Conservation (phyloP, 2,797 vertebrate species). For the Decapterus maruadsi region DNA sequence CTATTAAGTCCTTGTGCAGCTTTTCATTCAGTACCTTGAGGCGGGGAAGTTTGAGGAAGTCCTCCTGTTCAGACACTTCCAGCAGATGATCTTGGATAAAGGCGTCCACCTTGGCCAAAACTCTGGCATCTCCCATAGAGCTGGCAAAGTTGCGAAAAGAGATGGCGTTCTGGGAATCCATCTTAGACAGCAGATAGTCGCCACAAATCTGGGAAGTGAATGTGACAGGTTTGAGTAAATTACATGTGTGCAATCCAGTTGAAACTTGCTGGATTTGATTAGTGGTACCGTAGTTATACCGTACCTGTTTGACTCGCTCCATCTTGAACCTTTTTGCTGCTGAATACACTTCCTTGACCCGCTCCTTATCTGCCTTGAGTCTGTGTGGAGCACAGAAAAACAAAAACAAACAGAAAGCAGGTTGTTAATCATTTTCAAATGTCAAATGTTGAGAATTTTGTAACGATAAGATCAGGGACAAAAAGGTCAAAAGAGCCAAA, state of each 20-base stretch:
- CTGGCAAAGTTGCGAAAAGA: slow-evolving; percentile 97
- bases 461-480: not conserved
- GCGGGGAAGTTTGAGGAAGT: slow-evolving; percentile 98
- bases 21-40: slow-evolving; percentile 89
- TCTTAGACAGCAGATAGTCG: slow-evolving; percentile 96
- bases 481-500: slow-evolving; percentile 2
- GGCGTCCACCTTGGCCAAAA: slow-evolving; percentile 93
- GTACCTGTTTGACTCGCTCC: slow-evolving; percentile 98
- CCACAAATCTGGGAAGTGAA: slow-evolving; percentile 91
- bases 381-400: slow-evolving; percentile 73
- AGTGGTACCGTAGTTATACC: not conserved
- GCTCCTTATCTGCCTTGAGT: slow-evolving; percentile 96
- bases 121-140: slow-evolving; percentile 92
- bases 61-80: slow-evolving; percentile 96
- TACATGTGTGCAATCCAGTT: too few relatives aligned
- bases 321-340: slow-evolving; percentile 98
- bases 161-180: slow-evolving; percentile 94
- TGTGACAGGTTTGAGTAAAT: not conserved
- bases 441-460: not conserved
- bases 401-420: not conserved
- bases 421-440: slow-evolving; percentile 54
- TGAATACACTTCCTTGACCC: slow-evolving; percentile 98
- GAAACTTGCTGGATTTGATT: too few relatives aligned
- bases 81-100: slow-evolving; percentile 98
- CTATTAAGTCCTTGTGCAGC: not conserved